Conservation (phyloP, 2,113 vertebrate genomes). For the Hippocampus barbouri region DNA sequence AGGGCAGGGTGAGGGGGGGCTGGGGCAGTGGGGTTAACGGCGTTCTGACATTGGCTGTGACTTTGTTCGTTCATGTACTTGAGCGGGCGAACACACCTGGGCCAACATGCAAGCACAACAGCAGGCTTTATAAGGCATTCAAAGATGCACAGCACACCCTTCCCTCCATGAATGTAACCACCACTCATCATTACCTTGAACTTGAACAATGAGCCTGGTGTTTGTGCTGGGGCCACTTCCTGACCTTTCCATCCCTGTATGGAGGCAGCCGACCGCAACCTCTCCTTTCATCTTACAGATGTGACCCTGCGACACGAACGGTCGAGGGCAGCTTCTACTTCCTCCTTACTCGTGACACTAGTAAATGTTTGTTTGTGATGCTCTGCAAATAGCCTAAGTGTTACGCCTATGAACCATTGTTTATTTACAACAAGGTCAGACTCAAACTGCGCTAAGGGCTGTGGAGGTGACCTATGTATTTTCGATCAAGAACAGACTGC, state of each 20-base stretch:
- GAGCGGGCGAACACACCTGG: constrained; percentile 46
- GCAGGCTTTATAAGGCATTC: not conserved
- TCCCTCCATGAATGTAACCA: constrained; percentile 51
- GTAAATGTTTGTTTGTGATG: constrained; percentile 15
- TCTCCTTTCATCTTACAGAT: constrained; percentile 69
- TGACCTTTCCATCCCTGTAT: constrained; percentile 64
- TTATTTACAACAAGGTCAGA: constrained; percentile 2
- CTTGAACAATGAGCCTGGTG: constrained; percentile 72
- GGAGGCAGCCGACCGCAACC: constrained; percentile 54
- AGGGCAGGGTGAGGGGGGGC: constrained; percentile 16
- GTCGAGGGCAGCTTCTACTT: constrained; percentile 38
- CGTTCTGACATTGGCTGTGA: constrained; percentile 59
- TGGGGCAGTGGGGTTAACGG: constrained; percentile 32
- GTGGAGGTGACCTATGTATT: not conserved
- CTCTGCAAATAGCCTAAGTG: not conserved
- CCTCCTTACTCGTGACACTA: constrained; percentile 13
- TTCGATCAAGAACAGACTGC: not conserved
- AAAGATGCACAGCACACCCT: not conserved
- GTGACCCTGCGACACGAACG: constrained; percentile 42
- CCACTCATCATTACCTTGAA: constrained; percentile 69
- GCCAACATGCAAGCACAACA: constrained; percentile 8
- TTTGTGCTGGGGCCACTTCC: constrained; percentile 69
- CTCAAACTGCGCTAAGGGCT: not conserved
- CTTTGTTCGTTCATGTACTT: constrained; percentile 46
- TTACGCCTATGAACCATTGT: not conserved